Base-by-base conservation (phyloP, 2,888 invertebrate genomes). In the Patella depressa region DNA sequence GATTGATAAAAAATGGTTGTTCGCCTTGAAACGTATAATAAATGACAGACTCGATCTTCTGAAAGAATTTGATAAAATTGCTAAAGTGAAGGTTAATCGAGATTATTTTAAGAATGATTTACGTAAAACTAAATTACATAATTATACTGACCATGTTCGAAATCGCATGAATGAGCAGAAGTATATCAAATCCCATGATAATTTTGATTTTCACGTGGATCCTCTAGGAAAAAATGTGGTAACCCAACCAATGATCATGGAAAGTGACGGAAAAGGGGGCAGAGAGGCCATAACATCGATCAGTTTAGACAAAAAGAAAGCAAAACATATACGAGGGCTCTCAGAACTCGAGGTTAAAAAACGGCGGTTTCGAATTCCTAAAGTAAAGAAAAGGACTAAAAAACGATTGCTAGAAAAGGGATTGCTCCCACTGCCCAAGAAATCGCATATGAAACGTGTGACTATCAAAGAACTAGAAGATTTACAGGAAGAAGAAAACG, bases 171-270 rank as follows among this genome's bases (percentile, higher is more conserved):
- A 54, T 15, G 74, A 76, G 17, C 57, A 77, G 54, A 73, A 69
- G 24, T 69, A 65, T 2, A 72, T n/a, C 24, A 75, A 74, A 24
- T 70, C 54, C 55, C 29, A 76, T 19, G 55, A 71, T 14, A 80
- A 80, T 54, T 80, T 72, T 71, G 71, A 76, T 45, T 80, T 80
- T 71, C 29, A 73, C 55, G 76, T 74, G 1, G 80, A 80, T 53
- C 76, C 74, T 2, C 71, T 78, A 55, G 74, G 78, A 71, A 76
- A 75, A n/a, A 24, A 24, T 65, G 19, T 65, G 65, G 24, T 65
- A 11, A 19, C 65, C 19, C 19, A 65, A 3, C 65, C 65, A 5
- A 65, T 65, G 65, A 65, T 65, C 14, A 65, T 65, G 65, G 65
- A 65, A 15, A 24, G 65, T 9, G 14, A 24, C 24, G 65, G 24